Evolutionary conservation across 92 coral and sea anemone genomes (phyloP).

Genomic region (Pocillopora meandrina): DNA sequence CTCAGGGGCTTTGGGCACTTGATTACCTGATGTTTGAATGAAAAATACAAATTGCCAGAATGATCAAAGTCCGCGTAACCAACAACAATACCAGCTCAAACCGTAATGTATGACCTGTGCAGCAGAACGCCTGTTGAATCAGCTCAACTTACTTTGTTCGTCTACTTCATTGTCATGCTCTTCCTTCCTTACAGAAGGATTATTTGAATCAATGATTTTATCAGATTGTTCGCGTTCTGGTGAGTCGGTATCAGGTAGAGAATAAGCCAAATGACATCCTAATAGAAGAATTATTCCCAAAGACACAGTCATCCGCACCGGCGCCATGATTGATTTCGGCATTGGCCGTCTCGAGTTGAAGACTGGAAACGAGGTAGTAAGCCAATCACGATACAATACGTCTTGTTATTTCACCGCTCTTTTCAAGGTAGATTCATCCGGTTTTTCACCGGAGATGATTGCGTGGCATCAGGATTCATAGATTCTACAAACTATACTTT

Average conservation of each 20-base stretch:
- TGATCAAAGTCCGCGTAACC: too few species aligned
- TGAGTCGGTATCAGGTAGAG: not conserved
- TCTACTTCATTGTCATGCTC: not conserved
- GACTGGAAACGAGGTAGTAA: constrained; percentile 60
- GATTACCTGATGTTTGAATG: not conserved
- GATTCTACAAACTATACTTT: too few species aligned
- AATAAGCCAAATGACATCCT: not conserved
- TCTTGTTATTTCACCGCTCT: constrained; percentile 24
- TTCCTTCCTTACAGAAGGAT: not conserved
- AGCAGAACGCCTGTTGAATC: not conserved
- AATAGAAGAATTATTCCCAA: constrained; percentile 47
- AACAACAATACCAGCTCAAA: not conserved
- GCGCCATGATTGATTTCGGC: constrained; percentile 79
- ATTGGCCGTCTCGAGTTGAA: constrained; percentile 3
- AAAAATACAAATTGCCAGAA: not conserved
- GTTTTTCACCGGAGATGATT: too few species aligned
- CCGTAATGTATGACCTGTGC: not conserved
- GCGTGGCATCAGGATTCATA: too few species aligned
- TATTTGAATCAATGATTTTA: not conserved
- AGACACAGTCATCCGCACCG: not conserved
- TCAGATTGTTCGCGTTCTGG: not conserved
- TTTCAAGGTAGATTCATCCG: not conserved
- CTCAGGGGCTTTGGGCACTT: not conserved
- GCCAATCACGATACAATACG: constrained; percentile 83
- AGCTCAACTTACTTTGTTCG: not conserved